Evolutionary conservation across 2,113 vertebrate species (phyloP).

Genomic region (Pleuronectes platessa): DNA sequence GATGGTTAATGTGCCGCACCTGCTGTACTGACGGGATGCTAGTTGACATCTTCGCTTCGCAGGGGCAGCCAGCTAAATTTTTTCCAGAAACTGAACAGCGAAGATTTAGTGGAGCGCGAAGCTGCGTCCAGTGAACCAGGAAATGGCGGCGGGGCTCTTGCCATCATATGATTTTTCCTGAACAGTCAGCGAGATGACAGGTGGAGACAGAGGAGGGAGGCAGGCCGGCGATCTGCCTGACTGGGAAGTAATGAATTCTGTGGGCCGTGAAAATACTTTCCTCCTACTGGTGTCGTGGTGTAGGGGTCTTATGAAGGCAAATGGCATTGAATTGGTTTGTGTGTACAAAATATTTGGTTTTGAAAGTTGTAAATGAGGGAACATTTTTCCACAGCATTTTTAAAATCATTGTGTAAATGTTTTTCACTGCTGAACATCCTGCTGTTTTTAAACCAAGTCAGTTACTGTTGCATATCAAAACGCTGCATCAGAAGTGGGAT

Average conservation of each 20-base stretch:
- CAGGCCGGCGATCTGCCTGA: conserved; percentile 51
- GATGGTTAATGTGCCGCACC: conserved; percentile 60
- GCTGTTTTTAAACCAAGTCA: neutral
- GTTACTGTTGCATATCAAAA: neutral
- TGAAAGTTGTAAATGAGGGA: conserved; percentile 22
- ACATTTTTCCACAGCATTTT: conserved; percentile 20
- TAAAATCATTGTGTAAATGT: neutral
- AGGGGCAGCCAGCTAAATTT: conserved; percentile 52
- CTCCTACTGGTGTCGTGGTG: conserved; percentile 32
- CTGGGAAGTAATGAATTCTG: conserved; percentile 60
- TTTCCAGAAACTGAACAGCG: conserved; percentile 58
- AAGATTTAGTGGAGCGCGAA: conserved; percentile 60
- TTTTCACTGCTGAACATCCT: conserved; percentile 22
- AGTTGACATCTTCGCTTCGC: conserved; percentile 57
- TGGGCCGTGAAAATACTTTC: conserved; percentile 71
- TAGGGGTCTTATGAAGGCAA: conserved; percentile 31
- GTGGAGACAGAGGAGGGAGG: conserved; percentile 60
- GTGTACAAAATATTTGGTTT: conserved; percentile 12
- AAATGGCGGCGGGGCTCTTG: conserved; percentile 73
- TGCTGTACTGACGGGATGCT: conserved; percentile 34
- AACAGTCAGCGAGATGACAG: conserved; percentile 71
- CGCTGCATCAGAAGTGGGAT: neutral
- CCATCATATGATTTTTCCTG: conserved; percentile 73
- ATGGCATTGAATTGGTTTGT: conserved; percentile 22
- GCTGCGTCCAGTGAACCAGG: conserved; percentile 70